Base-by-base conservation (phyloP, 2,797 vertebrate species). In the Enteromius paludinosus region DNA sequence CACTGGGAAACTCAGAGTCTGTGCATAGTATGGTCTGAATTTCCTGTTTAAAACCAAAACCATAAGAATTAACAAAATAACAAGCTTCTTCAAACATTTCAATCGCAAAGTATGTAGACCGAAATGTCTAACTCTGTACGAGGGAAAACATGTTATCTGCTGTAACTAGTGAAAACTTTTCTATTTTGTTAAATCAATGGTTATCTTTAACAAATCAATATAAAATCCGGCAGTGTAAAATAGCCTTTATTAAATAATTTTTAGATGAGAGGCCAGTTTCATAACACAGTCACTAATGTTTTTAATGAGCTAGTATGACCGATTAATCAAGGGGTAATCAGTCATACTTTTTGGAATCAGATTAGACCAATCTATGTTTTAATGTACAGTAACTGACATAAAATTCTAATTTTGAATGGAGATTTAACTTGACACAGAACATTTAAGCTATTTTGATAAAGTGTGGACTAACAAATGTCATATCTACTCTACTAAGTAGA, bases 11-110 rank as follows among this genome's bases (percentile, higher is more conserved):
- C 74, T 93, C 91, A 95, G 92, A 59, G 95, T 96, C 89, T 97
- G 96, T 84, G 92, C 87, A 70, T 95, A 90, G 86, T 96, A 90
- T 47, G 97, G 97, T 75, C 91, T 94, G 90, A 95, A 96, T 81
- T 92, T 95, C 92, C 96, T 97, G 90, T 76, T 93, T 85, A 87
- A n/a, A 76, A 87, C 45, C 88, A 61, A 84, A 61, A 84, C 20
- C 8, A 12, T 73, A 0, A 79, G 30, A 2, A 61, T 77, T 45
- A 47, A 30, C 2, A 14, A 45, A 12, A 62, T 10, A 35, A 41
- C 3, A 59, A 23, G 4, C 33, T 41, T 41, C 52, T 75, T 25
- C 17, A 33, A 41, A 59, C 6, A 38, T 72, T 52, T 72, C 6
- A 30, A 33, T 33, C 12, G 9, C 17, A 30, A 52, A 72, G 25